These are phyloP conservation scores for Lapara coniferarum DNA, from an alignment of 2,888 invertebrate species.

Conservation along the genomic window DNA sequence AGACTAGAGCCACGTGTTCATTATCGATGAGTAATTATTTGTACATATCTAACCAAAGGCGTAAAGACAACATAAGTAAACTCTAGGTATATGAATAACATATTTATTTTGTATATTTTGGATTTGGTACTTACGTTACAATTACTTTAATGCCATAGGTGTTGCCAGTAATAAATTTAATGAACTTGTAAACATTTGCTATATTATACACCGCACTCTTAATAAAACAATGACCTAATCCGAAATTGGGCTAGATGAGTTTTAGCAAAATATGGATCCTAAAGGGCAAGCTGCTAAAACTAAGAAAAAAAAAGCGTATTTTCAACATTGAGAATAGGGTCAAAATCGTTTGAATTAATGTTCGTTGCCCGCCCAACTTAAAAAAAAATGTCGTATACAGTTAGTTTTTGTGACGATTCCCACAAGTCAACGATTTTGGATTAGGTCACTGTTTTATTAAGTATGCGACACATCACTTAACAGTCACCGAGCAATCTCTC, in stretches of 20 bases:
- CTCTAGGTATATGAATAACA: not conserved
- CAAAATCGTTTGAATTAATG: too few species aligned
- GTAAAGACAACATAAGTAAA: constrained; percentile 57
- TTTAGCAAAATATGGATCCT: too few species aligned
- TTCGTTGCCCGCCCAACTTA: too few species aligned
- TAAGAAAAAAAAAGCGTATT: too few species aligned
- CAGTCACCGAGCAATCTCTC: not conserved
- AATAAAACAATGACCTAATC: too few species aligned
- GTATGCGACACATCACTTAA: not conserved
- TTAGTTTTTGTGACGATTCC: too few species aligned
- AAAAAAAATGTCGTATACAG: too few species aligned
- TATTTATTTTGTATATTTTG: not conserved
- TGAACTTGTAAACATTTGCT: constrained; percentile 2
- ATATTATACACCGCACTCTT: constrained; percentile 2
- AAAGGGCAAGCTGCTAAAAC: too few species aligned
- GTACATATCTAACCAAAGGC: constrained; percentile 63
- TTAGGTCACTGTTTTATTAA: too few species aligned
- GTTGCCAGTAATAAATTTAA: not conserved
- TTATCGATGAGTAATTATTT: constrained; percentile 46
- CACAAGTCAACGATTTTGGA: too few species aligned
- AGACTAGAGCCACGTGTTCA: constrained; percentile 51
- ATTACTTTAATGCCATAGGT: not conserved
- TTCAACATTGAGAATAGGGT: too few species aligned
- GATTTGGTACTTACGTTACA: not conserved
- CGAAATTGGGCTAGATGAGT: too few species aligned